Base-by-base conservation (phyloP, 2,888 invertebrate species). In the Steinernema scapterisci region DNA sequence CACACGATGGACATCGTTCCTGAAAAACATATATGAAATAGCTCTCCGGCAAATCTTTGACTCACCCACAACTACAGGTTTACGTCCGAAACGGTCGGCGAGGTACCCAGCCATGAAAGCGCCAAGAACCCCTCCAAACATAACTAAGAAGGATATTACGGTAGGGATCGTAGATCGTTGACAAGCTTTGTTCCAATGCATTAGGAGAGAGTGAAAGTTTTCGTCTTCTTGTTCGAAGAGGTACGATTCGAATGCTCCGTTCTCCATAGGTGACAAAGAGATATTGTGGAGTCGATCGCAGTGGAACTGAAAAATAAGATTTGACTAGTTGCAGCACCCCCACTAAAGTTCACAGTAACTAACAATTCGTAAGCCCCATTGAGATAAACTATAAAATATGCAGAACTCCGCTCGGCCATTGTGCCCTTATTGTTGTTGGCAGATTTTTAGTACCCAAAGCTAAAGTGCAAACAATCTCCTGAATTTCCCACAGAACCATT, bases 51-150 rank as follows among this genome's bases (percentile, higher is more conserved):
- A 16, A 7, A n/a, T 63, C 13, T n/a, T 11, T 21, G 1, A 6
- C 77, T 70, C 27, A 83, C 83, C 81, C 11, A 79, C 77, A 31
- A 81, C 78, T 7, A 82, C 81, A 1, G 86, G 86, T 71, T 80
- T 83, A 19, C 87, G 74, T 0, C 87, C 87, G 63, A 78, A 80
- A n/a, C 77, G 77, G 76, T 87, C 87, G 0, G 87, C 85, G 7
- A 84, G 27, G 73, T 78, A 83, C 11, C 87, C 87, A 31, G 84
- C 78, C 27, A 79, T 19, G 51, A 86, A 81, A 0, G 86, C 78
- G 23, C 87, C 87, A 7, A 82, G 71, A 6, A 74, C 73, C 16
- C 83, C 86, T 44, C 85, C 86, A 43, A 79, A 73, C 85, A 87
- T 85, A 16, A 85, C 75, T 16, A 75, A 70, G 45, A 81, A 79